Percentiles rank a stretch among this genome's conserved stretches.
Evolutionary conservation across 2,113 vertebrate genomes (phyloP).

Genomic region (Chrysemys picta): DNA sequence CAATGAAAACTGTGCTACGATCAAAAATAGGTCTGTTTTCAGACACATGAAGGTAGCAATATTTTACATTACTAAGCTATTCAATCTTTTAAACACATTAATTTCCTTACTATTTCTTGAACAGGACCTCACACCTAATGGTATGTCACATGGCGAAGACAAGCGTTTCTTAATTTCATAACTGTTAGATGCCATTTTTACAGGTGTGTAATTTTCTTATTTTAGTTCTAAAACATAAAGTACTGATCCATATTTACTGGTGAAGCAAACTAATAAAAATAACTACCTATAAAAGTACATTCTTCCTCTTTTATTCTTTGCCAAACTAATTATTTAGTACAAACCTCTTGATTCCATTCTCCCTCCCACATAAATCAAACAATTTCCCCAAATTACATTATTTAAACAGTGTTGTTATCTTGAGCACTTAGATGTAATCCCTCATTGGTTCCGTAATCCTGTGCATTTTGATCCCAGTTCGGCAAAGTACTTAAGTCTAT

Average conservation of each 20-base stretch:
- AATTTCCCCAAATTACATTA: not conserved
- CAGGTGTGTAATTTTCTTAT: constrained; percentile 80
- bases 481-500: not conserved
- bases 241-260: constrained; percentile 79
- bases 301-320: constrained; percentile 75
- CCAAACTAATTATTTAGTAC: constrained; percentile 73
- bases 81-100: constrained; percentile 71
- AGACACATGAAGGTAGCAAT: constrained; percentile 70
- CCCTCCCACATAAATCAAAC: constrained; percentile 39
- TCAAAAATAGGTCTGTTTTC: constrained; percentile 61
- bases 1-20: constrained; percentile 56
- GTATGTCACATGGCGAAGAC: constrained; percentile 73
- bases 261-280: constrained; percentile 80
- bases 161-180: constrained; percentile 78
- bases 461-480: not conserved
- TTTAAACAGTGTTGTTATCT: constrained; percentile 34
- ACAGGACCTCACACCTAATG: constrained; percentile 72
- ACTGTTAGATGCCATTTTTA: constrained; percentile 77
- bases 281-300: constrained; percentile 80
- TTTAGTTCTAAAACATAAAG: constrained; percentile 77
- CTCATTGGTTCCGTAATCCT: constrained; percentile 55
- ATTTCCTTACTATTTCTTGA: constrained; percentile 72
- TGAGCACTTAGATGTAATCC: constrained; percentile 39
- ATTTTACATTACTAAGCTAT: constrained; percentile 70
- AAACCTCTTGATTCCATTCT: constrained; percentile 52